phyloP scores from a whole-genome alignment of 1,140 invertebrate genomes.

The Drosophila rhopaloa region DNA sequence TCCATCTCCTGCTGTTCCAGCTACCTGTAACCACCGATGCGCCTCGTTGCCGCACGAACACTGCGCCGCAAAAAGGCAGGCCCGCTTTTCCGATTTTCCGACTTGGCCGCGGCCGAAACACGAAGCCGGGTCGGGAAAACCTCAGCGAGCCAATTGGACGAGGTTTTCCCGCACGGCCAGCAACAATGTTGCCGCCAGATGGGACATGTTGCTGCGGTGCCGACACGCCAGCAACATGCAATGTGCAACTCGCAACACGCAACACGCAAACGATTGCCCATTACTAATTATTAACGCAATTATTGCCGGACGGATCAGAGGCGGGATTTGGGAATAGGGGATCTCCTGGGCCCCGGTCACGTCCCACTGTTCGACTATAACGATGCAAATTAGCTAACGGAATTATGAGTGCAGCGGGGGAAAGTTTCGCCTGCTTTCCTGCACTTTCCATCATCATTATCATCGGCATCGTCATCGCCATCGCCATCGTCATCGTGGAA shows the following conservation, averaged over 20 bases:
- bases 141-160: conserved; percentile 40
- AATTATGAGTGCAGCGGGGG: conserved; percentile 56
- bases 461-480: conserved; percentile 15
- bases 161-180: conserved; percentile 1
- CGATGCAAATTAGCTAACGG: conserved; percentile 71
- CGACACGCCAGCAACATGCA: conserved; percentile 3
- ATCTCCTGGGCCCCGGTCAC: conserved; percentile 26
- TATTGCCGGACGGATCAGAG: conserved; percentile 40
- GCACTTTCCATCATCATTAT: conserved; percentile 54
- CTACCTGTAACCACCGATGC: conserved; percentile 47
- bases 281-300: conserved; percentile 72
- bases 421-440: conserved; percentile 50
- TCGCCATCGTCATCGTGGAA: conserved; percentile 20
- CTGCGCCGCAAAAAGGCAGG: conserved; percentile 39
- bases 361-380: conserved; percentile 54
- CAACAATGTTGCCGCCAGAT: conserved; percentile 23
- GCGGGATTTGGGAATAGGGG: neutral
- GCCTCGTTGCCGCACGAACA: conserved; percentile 65
- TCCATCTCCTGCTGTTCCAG: conserved; percentile 7
- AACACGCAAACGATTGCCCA: conserved; percentile 50
- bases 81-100: conserved; percentile 32
- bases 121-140: neutral
- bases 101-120: conserved; percentile 3
- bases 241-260: conserved; percentile 12
- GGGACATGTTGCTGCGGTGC: neutral